These are phyloP conservation scores for Chlorops oryzae DNA, from an alignment of 1,140 invertebrate genomes.

Conservation along the genomic window DNA sequence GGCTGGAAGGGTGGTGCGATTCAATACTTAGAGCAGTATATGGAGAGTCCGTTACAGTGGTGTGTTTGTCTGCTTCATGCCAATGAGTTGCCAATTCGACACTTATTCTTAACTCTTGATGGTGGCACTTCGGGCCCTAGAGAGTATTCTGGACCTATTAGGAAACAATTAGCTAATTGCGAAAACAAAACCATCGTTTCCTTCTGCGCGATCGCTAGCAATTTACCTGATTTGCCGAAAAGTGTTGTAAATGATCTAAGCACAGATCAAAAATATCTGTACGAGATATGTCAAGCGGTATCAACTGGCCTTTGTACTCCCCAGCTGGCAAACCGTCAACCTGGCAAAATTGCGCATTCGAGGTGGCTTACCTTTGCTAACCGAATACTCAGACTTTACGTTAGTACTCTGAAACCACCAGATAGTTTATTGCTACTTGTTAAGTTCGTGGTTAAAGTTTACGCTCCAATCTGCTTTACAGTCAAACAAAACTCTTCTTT, in stretches of 20 bases:
- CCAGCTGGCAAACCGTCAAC: conserved; percentile 6
- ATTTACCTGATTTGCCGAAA: background rate
- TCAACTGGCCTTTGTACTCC: conserved; percentile 1
- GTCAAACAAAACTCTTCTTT: background rate
- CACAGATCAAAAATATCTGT: conserved; percentile 1
- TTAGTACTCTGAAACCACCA: background rate
- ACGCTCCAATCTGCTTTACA: conserved; percentile 1
- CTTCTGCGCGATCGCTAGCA: too few relatives aligned
- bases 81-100: too few relatives aligned
- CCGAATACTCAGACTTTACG: too few relatives aligned
- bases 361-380: conserved; percentile 4
- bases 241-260: background rate
- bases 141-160: too few relatives aligned
- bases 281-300: conserved; percentile 5
- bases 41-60: too few relatives aligned
- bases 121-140: too few relatives aligned
- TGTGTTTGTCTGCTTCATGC: too few relatives aligned
- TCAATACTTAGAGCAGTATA: too few relatives aligned
- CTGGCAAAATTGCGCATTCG: conserved; percentile 6
- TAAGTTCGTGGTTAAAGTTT: conserved; percentile 4
- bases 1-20: too few relatives aligned
- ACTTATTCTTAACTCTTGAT: too few relatives aligned
- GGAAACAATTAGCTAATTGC: too few relatives aligned
- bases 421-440: conserved; percentile 1
- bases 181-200: too few relatives aligned